A percentile compares a stretch with the other conserved stretches of the same genome.
Conservation (phyloP, 92 coral and sea anemone genomes). For the Porites rus region DNA sequence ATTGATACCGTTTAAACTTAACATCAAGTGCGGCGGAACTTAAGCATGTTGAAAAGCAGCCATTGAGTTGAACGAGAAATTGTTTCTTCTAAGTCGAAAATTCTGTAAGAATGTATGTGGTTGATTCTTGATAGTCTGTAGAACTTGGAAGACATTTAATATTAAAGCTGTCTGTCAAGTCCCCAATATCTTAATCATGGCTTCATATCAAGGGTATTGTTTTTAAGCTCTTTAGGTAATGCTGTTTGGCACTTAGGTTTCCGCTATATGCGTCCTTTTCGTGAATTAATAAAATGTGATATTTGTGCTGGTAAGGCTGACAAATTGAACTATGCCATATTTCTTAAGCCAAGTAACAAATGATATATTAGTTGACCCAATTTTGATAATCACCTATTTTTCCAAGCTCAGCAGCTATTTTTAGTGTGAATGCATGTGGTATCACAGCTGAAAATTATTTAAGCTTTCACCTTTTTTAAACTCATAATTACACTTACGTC, state of each 20-base stretch:
- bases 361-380: not conserved
- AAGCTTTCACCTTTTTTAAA: not conserved
- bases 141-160: not conserved
- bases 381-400: not conserved
- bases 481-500: too few relatives aligned
- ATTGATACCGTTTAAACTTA: slow-evolving; percentile 8
- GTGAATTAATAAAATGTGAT: not conserved
- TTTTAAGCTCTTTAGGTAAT: not conserved
- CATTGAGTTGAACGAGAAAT: too few relatives aligned
- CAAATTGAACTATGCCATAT: not conserved
- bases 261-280: not conserved
- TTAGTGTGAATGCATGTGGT: not conserved
- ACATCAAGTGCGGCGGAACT: slow-evolving; percentile 10
- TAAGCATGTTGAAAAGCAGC: not conserved
- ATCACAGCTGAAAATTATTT: not conserved
- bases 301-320: not conserved
- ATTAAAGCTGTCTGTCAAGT: not conserved
- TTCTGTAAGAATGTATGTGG: too few relatives aligned
- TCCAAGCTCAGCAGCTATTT: not conserved
- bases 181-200: not conserved
- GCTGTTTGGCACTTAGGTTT: slow-evolving; percentile 9
- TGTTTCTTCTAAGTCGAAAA: too few relatives aligned
- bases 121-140: not conserved
- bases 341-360: not conserved
- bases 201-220: not conserved